Evolutionary conservation across 2,888 invertebrate genomes (phyloP), one percentile per base, ranked within the genome.

Genomic region (Chouioia cunea): DNA sequence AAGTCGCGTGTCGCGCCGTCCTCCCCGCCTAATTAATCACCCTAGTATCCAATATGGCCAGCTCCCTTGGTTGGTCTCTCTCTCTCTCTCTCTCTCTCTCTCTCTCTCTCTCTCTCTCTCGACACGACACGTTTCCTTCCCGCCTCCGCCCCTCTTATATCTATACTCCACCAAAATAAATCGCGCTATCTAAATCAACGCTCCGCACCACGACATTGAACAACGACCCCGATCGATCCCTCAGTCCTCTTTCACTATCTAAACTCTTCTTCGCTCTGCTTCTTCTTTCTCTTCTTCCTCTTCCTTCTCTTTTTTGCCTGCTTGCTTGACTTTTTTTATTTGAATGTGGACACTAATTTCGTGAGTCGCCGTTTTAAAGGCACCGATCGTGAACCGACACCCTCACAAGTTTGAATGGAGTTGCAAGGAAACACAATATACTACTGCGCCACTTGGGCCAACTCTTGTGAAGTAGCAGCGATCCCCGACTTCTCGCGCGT

Each of bases 381-480:
- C 36, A 36, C 36, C 36, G 36, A 10, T 36, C 36, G 6, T 1
- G 10, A 36, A 36, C 12, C 6, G 36, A 12, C 36, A 36, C 36
- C 1, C 36, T 36, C 6, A 10, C 16, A 71, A 72, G 69, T 75
- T 76, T 76, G 75, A 78, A 80, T 78, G 78, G 78, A 78, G 79
- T 48, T 27, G 60, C 52, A 66, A 56, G 70, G 52, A 65, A 72
- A 71, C 63, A 75, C 62, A 77, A 77, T 77, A 78, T 78, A 79
- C 79, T 79, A 78, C 78, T 79, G 81, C 78, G 78, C 77, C 80
- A 82, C 82, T 82, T 82, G 67, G 81, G 77, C 36, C 83, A 83
- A 83, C 81, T 81, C 82, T 79, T 77, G 78, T 77, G 78, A 82
- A 83, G 82, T 81, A 79, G 78, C 79, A 77, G 78, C 78, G 82